Evolutionary conservation across 2,113 vertebrate genomes (phyloP).

Genomic region (Antidorcas marsupialis): DNA sequence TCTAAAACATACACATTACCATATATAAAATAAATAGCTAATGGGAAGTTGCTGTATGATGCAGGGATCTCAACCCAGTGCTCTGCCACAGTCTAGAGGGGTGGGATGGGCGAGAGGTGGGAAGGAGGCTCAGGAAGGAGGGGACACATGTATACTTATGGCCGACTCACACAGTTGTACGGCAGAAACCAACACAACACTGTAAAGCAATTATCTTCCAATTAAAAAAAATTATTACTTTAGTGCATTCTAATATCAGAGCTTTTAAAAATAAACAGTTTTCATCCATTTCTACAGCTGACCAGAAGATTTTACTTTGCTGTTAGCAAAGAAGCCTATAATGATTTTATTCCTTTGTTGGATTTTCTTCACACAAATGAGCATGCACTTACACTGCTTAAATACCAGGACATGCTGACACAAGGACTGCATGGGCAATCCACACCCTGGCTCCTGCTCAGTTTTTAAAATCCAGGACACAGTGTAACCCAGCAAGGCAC

Average conservation of each 20-base stretch:
- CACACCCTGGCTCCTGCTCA: slow-evolving; percentile 35
- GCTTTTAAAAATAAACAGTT: neutral
- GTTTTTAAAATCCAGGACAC: slow-evolving; percentile 55
- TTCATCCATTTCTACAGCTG: neutral
- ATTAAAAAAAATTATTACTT: neutral
- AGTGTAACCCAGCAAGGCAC: slow-evolving; percentile 58
- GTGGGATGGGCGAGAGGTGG: neutral
- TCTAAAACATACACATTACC: neutral
- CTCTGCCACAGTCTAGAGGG: neutral
- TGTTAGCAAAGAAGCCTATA: neutral
- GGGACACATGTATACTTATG: neutral
- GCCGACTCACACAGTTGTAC: neutral
- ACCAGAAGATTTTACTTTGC: neutral
- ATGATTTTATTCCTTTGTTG: slow-evolving; percentile 33
- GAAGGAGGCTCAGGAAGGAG: neutral
- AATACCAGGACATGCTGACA: slow-evolving; percentile 29
- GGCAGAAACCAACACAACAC: neutral
- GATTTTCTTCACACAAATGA: slow-evolving; percentile 33
- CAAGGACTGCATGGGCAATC: neutral
- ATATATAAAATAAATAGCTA: neutral
- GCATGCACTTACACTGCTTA: neutral
- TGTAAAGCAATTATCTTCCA: neutral
- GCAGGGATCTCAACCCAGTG: neutral
- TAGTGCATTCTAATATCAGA: neutral
- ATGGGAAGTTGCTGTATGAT: too few species aligned